These are phyloP conservation scores for Saccopteryx leptura DNA, from an alignment of 2,113 vertebrate genomes.

Conservation along the genomic window DNA sequence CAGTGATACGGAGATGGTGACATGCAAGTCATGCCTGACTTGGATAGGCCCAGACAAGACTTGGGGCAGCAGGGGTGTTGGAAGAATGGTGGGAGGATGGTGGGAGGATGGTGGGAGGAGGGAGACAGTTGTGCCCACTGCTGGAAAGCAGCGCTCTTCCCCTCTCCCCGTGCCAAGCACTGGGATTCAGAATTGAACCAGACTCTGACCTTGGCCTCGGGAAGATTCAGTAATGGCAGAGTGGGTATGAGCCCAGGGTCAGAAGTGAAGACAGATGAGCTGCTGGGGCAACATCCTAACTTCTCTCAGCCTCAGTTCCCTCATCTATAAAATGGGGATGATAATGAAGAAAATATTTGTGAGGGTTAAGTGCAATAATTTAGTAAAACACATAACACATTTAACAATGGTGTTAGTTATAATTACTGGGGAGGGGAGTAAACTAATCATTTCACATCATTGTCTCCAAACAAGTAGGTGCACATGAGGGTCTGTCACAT, in stretches of 20 bases:
- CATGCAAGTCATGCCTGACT: neutral
- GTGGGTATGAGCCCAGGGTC: rapidly evolving
- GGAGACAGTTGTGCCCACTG: neutral
- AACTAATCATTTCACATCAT: neutral
- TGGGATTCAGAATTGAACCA: neutral
- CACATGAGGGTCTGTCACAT: neutral
- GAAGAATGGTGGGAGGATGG: neutral
- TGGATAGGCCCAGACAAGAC: neutral
- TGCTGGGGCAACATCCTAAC: neutral
- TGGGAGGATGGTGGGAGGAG: neutral
- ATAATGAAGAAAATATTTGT: neutral
- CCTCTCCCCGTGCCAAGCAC: neutral
- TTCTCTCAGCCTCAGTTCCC: neutral
- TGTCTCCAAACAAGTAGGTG: too few species aligned
- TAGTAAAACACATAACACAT: neutral
- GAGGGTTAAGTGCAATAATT: neutral
- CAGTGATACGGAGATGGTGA: neutral
- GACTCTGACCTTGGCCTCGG: rapidly evolving
- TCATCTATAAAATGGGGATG: neutral
- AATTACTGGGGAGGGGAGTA: neutral
- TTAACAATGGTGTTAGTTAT: neutral
- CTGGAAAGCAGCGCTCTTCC: neutral
- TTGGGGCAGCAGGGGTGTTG: neutral
- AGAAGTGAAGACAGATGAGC: neutral
- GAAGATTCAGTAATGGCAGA: neutral